These are phyloP conservation scores for Drosophila guanche DNA, from an alignment of 1,140 invertebrate genomes.

Conservation along the genomic window DNA sequence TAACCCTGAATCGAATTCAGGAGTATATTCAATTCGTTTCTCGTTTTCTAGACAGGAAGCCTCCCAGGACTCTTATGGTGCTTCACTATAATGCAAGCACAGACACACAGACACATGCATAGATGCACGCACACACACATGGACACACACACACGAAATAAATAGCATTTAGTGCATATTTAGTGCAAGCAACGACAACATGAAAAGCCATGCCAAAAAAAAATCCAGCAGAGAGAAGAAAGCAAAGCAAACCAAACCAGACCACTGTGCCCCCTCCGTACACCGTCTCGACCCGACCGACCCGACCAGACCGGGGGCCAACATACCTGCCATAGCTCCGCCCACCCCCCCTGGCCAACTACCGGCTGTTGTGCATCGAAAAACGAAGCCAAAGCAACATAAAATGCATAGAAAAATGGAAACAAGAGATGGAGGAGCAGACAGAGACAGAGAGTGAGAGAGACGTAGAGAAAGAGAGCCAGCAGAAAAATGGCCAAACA, in stretches of 20 bases:
- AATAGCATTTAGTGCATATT: conserved; percentile 80
- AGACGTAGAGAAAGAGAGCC: conserved; percentile 26
- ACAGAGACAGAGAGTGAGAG: conserved; percentile 22
- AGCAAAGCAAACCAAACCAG: conserved; percentile 44
- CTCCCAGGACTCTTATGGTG: conserved; percentile 25
- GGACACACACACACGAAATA: conserved; percentile 38
- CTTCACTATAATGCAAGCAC: conserved; percentile 23
- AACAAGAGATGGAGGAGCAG: conserved; percentile 50
- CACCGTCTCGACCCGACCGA: too few species aligned
- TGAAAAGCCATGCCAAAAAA: conserved; percentile 66
- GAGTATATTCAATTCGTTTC: conserved; percentile 35
- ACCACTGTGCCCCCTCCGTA: conserved; percentile 10
- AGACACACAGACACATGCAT: conserved; percentile 13
- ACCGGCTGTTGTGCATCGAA: conserved; percentile 68
- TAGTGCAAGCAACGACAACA: conserved; percentile 63
- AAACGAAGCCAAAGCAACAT: conserved; percentile 69
- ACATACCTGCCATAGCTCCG: conserved; percentile 54
- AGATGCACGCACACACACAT: conserved; percentile 7
- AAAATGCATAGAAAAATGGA: conserved; percentile 62
- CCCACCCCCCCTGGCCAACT: conserved; percentile 6
- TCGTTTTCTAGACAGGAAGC: conserved; percentile 7
- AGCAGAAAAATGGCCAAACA: conserved; percentile 78
- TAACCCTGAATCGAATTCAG: conserved; percentile 1
- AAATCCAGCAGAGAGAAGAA: conserved; percentile 21
- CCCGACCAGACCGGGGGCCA: conserved; percentile 28